Base-by-base conservation (phyloP, 2,888 invertebrate genomes). In the Adela reaumurella region DNA sequence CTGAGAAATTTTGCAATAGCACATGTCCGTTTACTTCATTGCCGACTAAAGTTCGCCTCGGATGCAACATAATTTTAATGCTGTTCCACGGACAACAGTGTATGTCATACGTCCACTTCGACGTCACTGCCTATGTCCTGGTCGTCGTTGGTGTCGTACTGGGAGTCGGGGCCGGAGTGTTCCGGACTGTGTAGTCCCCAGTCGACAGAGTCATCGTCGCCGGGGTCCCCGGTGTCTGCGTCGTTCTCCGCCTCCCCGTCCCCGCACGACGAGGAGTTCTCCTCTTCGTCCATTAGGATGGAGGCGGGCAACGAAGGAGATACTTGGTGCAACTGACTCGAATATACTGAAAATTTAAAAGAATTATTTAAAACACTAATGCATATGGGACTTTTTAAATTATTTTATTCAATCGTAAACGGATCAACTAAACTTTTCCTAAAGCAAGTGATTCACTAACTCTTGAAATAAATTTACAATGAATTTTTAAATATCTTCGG, bases 201-300 rank as follows among this genome's bases (percentile, higher is more conserved):
- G 17, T 59, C 56, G n/a, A n/a, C n/a, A 17, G 59, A 51, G 1
- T 61, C 51, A 54, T 67, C 71, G 14, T 74, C 74, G 14, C 51
- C 50, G 10, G 48, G 46, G 11, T 53, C 51, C 20, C 49, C 53
- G 14, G 74, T 72, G 35, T 35, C 11, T 14, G 14, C 35, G 14
- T 49, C 47, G 16, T 53, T 50, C 19, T 50, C 53, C 10, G 47
- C 45, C 11, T 50, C 51, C 1, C 52, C 50, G 3, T 19, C 46
- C 1, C 51, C 52, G n/a, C n/a, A n/a, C 24, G 55, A 53, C 18
- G 51, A 43, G 14, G 50, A 46, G 17, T 50, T 50, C 6, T 43
- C 43, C 16, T 77, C 76, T 50, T 80, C 80, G 47, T 80, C 79
- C 76, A 81, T 79, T 67, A 81, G 68, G 61, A 81, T 80, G 6